These are phyloP conservation scores for Lutjanus argentimaculatus DNA, from an alignment of 2,797 vertebrate species.

Conservation along the genomic window DNA sequence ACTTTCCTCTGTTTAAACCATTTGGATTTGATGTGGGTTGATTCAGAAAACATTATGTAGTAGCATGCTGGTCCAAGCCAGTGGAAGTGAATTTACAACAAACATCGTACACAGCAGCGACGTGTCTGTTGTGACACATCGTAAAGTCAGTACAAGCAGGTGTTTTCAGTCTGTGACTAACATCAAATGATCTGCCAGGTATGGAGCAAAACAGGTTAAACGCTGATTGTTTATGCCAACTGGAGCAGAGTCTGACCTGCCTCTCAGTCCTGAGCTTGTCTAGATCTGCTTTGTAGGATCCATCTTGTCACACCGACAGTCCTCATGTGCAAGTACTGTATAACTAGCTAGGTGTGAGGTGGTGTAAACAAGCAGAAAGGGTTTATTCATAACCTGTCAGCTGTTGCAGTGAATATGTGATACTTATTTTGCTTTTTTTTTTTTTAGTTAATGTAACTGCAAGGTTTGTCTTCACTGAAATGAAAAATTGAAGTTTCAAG, in stretches of 20 bases:
- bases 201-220: neutral
- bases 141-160: neutral
- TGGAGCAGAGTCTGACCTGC: neutral
- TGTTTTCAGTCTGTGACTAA: neutral
- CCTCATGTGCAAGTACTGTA: no score
- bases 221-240: neutral
- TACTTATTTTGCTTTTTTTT: neutral
- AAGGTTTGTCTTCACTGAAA: neutral
- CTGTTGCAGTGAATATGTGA: neutral
- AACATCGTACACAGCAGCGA: neutral
- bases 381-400: neutral
- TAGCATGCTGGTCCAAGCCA: neutral
- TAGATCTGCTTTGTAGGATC: neutral
- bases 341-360: neutral
- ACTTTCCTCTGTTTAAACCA: neutral
- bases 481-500: neutral
- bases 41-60: neutral
- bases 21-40: neutral
- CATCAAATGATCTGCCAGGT: no score
- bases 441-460: neutral
- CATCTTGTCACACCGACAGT: neutral
- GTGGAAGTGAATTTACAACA: neutral
- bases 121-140: rapidly evolving
- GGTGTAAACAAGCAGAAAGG: neutral
- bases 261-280: neutral